Conservation (phyloP, 2,797 vertebrate species). For the Chelon labrosus region DNA sequence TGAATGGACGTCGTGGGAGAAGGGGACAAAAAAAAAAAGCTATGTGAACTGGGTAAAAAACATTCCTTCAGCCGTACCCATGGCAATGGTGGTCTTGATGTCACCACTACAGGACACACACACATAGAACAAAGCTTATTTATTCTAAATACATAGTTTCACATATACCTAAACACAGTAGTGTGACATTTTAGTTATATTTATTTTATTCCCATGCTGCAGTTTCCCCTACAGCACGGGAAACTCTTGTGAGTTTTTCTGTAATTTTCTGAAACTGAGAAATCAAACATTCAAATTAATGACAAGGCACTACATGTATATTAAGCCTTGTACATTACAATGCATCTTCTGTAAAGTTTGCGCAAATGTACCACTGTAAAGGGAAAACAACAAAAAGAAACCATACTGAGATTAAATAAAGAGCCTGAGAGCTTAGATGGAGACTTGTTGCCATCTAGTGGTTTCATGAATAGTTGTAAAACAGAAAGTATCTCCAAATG, state of each 20-base stretch:
- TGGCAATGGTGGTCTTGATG: slow-evolving; percentile 45
- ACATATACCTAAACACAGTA: neutral
- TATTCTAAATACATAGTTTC: neutral
- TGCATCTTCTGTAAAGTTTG: neutral
- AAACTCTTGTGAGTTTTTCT: neutral
- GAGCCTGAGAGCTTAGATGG: neutral
- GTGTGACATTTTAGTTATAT: neutral
- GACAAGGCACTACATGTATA: neutral
- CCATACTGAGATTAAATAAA: neutral
- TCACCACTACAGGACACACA: slow-evolving; percentile 34
- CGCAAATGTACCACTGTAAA: neutral
- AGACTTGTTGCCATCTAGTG: slow-evolving; percentile 51
- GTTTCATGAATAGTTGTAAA: neutral
- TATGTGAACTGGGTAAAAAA: slow-evolving; percentile 48
- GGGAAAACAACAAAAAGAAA: neutral
- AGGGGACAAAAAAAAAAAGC: slow-evolving; percentile 37
- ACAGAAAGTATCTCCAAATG: no score
- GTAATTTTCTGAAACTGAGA: neutral
- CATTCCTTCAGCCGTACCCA: slow-evolving; percentile 68
- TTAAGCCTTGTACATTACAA: neutral
- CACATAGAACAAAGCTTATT: slow-evolving; percentile 1
- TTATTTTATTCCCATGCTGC: no score
- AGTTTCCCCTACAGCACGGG: no score
- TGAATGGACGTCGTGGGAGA: slow-evolving; percentile 13
- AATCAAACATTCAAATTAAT: neutral